Conservation (phyloP, 2,113 vertebrate genomes). For the Cettia cetti region DNA sequence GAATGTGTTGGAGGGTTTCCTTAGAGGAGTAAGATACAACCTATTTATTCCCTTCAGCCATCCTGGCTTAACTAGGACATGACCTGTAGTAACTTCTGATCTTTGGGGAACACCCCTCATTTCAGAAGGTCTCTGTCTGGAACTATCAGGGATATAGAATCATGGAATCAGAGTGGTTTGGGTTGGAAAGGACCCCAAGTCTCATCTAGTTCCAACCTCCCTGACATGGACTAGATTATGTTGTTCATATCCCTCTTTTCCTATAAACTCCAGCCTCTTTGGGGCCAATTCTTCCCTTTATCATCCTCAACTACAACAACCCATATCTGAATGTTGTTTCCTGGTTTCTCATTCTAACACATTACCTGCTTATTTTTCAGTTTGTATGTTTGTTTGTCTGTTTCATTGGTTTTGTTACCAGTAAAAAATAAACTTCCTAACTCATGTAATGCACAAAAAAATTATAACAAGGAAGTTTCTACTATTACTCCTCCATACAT, state of each 20-base stretch:
- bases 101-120: background rate
- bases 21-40: background rate
- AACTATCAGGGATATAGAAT: background rate
- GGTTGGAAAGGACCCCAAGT: background rate
- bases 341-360: background rate
- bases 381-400: background rate
- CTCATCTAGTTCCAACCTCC: too few relatives aligned
- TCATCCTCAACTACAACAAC: background rate
- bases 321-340: background rate
- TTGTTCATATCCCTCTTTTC: background rate
- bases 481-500: background rate
- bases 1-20: rapidly evolving
- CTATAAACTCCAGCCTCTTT: background rate
- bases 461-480: background rate
- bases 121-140: background rate
- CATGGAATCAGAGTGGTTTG: background rate
- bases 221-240: background rate
- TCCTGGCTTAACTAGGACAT: background rate
- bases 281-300: background rate
- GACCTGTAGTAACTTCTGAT: background rate
- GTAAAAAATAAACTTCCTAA: background rate
- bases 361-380: background rate
- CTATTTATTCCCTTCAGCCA: background rate
- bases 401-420: background rate
- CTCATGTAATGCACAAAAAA: background rate